These are phyloP conservation scores for Limanda limanda DNA, from an alignment of 2,113 vertebrate species.

Conservation along the genomic window DNA sequence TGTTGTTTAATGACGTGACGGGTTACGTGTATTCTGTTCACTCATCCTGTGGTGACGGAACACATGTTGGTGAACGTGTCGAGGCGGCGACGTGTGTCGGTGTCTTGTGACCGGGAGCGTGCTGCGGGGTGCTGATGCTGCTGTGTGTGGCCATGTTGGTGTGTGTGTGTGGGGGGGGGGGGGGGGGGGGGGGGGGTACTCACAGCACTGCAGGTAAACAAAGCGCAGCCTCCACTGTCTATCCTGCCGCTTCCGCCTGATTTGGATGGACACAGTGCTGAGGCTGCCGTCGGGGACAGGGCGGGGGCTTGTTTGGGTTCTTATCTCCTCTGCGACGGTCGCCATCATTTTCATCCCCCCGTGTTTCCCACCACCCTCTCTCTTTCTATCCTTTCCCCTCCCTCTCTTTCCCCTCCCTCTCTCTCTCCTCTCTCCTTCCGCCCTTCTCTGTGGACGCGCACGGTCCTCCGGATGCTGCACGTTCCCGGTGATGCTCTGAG, in stretches of 20 bases:
- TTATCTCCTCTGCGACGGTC: constrained; percentile 74
- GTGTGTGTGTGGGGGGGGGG: too few relatives aligned
- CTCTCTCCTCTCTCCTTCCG: not conserved
- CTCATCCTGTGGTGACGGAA: not conserved
- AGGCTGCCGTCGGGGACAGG: constrained; percentile 58
- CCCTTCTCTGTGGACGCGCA: constrained; percentile 1
- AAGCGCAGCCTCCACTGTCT: constrained; percentile 75
- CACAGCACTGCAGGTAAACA: constrained; percentile 83
- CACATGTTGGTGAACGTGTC: not conserved
- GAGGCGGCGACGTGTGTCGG: not conserved
- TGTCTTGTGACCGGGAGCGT: not conserved
- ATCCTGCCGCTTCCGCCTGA: constrained; percentile 70
- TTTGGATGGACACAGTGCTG: constrained; percentile 69
- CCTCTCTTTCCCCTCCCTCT: not conserved
- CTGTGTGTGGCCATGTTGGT: not conserved
- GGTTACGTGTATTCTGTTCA: not conserved
- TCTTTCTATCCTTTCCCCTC: too few relatives aligned
- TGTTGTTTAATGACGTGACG: not conserved
- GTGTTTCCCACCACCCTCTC: not conserved
- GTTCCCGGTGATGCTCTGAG: not conserved
- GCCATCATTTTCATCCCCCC: constrained; percentile 66
- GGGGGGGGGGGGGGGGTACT: too few relatives aligned
- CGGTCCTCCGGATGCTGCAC: constrained; percentile 19
- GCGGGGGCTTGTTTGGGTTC: constrained; percentile 47
- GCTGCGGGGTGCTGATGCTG: too few relatives aligned